Percentiles rank a stretch among this genome's conserved stretches.
These are phyloP conservation scores for Neopelma chrysocephalum DNA, from an alignment of 2,797 vertebrate genomes.

Conservation along the genomic window DNA sequence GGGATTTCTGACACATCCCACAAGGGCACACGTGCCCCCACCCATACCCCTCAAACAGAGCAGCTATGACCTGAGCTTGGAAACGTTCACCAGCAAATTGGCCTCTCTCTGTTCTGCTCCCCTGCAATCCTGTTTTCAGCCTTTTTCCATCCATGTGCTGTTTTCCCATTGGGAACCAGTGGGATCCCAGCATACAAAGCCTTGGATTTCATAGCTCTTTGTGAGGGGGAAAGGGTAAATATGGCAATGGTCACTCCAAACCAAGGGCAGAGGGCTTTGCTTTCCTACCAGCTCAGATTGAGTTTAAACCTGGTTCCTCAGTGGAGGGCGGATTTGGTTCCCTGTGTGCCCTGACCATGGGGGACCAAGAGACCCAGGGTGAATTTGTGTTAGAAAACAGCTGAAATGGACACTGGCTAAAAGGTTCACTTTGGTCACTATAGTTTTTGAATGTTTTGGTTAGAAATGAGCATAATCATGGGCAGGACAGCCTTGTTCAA, in stretches of 20 bases:
- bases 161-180: neutral
- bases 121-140: neutral
- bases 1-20: neutral
- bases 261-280: neutral
- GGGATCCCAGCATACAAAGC: neutral
- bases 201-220: neutral
- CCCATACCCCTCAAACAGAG: accelerated
- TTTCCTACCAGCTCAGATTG: neutral
- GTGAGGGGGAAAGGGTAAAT: neutral
- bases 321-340: neutral
- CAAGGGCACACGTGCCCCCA: accelerated
- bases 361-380: accelerated
- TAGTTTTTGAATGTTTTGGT: neutral
- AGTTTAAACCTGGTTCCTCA: neutral
- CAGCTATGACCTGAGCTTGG: accelerated
- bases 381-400: neutral
- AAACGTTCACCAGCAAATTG: neutral
- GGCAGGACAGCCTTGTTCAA: neutral
- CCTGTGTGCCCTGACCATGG: neutral
- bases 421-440: neutral
- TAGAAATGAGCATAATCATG: neutral
- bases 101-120: neutral
- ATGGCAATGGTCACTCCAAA: neutral
- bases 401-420: neutral
- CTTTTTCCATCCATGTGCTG: neutral